Conservation (phyloP, 2,797 vertebrate genomes). For the Chiroxiphia lanceolata region DNA sequence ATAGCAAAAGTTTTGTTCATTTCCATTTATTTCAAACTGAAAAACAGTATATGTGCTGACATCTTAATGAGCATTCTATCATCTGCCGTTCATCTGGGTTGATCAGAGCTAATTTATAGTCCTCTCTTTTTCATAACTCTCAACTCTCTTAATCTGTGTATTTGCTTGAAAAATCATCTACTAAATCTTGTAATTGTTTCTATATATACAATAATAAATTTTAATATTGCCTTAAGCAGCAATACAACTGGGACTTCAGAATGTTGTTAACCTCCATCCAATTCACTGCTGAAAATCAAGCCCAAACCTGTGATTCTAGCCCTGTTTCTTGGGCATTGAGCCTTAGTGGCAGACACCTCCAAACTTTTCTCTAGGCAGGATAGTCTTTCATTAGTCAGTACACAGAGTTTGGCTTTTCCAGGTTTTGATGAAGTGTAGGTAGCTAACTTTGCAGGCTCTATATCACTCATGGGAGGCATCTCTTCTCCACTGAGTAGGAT, state of each 20-base stretch:
- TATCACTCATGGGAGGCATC: background rate
- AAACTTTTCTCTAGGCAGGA: background rate
- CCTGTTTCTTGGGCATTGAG: background rate
- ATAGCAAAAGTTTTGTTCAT: background rate
- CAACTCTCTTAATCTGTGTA: background rate
- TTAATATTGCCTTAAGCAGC: background rate
- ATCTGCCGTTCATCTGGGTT: background rate
- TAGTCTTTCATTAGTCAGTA: background rate
- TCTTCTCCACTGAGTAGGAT: background rate
- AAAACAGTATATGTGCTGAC: background rate
- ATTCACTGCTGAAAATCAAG: background rate
- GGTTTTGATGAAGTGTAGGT: background rate
- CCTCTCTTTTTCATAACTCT: background rate
- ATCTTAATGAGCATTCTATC: background rate
- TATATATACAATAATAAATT: background rate
- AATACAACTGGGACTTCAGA: background rate
- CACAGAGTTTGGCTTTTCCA: background rate
- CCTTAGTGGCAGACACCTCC: background rate
- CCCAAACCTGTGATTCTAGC: background rate
- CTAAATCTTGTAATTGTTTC: background rate
- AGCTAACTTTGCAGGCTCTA: background rate
- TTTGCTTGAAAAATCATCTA: background rate
- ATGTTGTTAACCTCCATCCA: background rate
- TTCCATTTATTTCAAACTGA: conserved; percentile 26
- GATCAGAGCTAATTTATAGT: conserved; percentile 9